Percentiles rank a stretch among this genome's conserved stretches.
Evolutionary conservation across 2,888 invertebrate species (phyloP).

Genomic region (Allophyes oxyacanthae): DNA sequence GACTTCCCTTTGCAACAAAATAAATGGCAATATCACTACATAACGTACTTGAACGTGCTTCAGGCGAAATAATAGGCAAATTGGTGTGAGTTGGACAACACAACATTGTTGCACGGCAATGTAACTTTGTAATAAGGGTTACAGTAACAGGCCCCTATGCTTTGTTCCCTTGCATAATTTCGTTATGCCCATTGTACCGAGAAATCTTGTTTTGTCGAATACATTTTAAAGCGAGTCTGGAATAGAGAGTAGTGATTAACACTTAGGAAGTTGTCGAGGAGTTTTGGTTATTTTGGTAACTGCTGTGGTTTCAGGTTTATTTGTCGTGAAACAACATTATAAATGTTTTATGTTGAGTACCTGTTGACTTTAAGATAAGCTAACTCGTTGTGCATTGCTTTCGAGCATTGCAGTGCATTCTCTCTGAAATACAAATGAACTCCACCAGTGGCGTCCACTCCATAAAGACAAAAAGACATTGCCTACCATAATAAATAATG

Average conservation of each 20-base stretch:
- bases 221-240: conserved; percentile 62
- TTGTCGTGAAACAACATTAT: no score
- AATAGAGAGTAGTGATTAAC: conserved; percentile 55
- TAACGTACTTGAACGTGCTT: conserved; percentile 55
- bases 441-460: no score
- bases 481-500: no score
- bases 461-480: no score
- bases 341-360: no score
- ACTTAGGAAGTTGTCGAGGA: conserved; percentile 38
- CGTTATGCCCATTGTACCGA: conserved; percentile 77
- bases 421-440: no score
- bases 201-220: conserved; percentile 71
- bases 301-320: conserved; percentile 12
- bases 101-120: conserved; percentile 70
- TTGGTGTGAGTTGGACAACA: conserved; percentile 56
- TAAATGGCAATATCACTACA: conserved; percentile 11
- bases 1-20: conserved; percentile 1
- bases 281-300: conserved; percentile 36
- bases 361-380: no score
- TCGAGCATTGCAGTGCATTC: no score
- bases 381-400: no score
- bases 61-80: conserved; percentile 76
- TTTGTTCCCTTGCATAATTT: conserved; percentile 78
- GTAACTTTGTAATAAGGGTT: conserved; percentile 84
- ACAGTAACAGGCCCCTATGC: conserved; percentile 68